Percentiles rank a stretch among this genome's conserved stretches.
phyloP scores from a whole-genome alignment of 53 echinoderm and acorn worm species.

The Stichopus horrens region DNA sequence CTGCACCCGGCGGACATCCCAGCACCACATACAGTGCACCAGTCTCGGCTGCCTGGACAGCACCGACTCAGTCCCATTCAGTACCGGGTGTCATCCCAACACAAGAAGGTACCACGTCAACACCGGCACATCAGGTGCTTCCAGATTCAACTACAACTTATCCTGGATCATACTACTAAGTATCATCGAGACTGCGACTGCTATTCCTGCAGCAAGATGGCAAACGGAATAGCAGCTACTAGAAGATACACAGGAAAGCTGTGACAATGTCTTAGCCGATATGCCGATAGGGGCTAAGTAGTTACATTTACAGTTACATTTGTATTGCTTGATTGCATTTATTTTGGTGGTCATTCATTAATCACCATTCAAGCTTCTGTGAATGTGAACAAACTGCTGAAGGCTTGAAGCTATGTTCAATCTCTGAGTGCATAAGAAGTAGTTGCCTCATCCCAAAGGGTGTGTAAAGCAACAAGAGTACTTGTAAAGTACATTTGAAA shows the following conservation, averaged over 20 bases:
- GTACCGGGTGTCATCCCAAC: constrained; percentile 20
- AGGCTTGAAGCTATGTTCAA: too few species aligned
- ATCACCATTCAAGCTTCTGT: too few species aligned
- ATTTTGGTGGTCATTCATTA: too few species aligned
- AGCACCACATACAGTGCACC: constrained; percentile 33
- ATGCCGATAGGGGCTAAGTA: too few species aligned
- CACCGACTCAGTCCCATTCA: constrained; percentile 31
- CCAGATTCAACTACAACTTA: constrained; percentile 30
- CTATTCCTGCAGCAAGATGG: too few species aligned
- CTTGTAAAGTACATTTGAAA: too few species aligned
- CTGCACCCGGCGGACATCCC: background rate
- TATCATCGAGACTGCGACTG: background rate
- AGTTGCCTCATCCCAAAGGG: too few species aligned
- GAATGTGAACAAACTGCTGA: too few species aligned
- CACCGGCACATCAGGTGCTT: background rate
- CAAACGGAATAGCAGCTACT: background rate
- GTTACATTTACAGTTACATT: too few species aligned
- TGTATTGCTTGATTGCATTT: too few species aligned
- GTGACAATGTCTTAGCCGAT: background rate
- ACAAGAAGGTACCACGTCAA: constrained; percentile 1
- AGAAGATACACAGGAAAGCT: background rate
- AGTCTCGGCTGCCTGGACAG: constrained; percentile 31
- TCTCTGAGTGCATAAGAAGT: too few species aligned
- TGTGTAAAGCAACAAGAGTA: too few species aligned
- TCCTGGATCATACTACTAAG: constrained; percentile 30